Evolutionary conservation across 2,113 vertebrate species (phyloP).

Genomic region (Zapornia atra): DNA sequence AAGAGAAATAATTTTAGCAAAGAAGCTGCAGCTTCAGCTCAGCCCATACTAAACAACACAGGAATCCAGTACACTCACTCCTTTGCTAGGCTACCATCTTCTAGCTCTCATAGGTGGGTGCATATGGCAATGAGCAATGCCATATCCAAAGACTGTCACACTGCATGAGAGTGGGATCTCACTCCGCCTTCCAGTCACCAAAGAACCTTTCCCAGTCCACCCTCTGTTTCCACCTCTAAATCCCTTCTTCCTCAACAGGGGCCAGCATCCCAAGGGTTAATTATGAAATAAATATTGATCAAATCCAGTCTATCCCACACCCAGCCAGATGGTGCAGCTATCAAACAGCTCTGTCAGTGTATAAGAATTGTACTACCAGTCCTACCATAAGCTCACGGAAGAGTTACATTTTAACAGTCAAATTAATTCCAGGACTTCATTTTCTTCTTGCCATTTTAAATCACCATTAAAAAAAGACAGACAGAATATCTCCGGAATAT

Average conservation of each 20-base stretch:
- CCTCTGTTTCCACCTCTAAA: neutral
- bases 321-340: neutral
- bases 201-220: neutral
- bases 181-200: neutral
- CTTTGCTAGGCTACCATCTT: neutral
- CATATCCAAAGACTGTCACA: neutral
- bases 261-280: neutral
- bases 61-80: neutral
- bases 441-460: slow-evolving; percentile 40
- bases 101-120: neutral
- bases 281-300: neutral
- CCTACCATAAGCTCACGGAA: neutral
- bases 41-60: neutral
- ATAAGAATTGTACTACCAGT: neutral
- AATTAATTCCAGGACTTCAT: slow-evolving; percentile 36
- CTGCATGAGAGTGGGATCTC: neutral
- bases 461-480: neutral
- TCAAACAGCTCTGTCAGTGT: neutral
- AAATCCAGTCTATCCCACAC: neutral
- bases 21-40: neutral
- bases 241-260: neutral
- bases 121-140: fast-evolving
- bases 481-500: slow-evolving; percentile 21
- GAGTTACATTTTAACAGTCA: slow-evolving; percentile 18
- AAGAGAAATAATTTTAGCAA: neutral